Conservation (phyloP, 2,888 invertebrate genomes). For the Hoplodrina blanda region DNA sequence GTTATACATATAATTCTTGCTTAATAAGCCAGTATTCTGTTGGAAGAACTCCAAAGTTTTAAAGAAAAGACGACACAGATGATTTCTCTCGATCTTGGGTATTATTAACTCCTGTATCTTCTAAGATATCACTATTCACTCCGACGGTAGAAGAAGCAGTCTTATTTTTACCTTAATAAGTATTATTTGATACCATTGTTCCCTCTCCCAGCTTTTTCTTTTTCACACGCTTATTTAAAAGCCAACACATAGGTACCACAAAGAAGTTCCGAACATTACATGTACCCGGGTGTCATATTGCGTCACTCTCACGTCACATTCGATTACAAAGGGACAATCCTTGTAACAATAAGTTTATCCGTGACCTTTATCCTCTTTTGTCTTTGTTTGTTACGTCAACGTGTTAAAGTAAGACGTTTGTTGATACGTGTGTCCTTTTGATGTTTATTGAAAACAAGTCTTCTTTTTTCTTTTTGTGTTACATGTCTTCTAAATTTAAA, state of each 20-base stretch:
- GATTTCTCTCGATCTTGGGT: too few relatives aligned
- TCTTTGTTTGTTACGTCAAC: slow-evolving; percentile 30
- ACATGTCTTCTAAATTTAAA: not conserved
- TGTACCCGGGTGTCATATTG: slow-evolving; percentile 58
- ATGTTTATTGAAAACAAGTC: not conserved
- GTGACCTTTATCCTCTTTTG: slow-evolving; percentile 50
- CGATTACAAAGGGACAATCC: slow-evolving; percentile 56
- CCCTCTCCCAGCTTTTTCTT: not conserved
- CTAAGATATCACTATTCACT: not conserved
- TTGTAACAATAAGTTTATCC: slow-evolving; percentile 50
- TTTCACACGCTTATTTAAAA: slow-evolving; percentile 17
- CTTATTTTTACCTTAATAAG: not conserved
- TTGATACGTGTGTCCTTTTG: not conserved
- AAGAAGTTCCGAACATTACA: slow-evolving; percentile 53
- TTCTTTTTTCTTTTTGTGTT: not conserved
- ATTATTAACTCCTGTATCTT: too few relatives aligned
- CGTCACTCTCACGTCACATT: slow-evolving; percentile 59
- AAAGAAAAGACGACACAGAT: too few relatives aligned
- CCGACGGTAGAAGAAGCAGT: not conserved
- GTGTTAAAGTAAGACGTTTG: slow-evolving; percentile 24
- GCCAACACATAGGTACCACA: slow-evolving; percentile 35
- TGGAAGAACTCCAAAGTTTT: too few relatives aligned
- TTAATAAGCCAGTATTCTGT: too few relatives aligned
- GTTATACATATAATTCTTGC: too few relatives aligned
- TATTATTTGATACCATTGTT: not conserved